These are phyloP conservation scores for Hipparchia semele DNA, from an alignment of 2,888 invertebrate genomes.

Conservation along the genomic window DNA sequence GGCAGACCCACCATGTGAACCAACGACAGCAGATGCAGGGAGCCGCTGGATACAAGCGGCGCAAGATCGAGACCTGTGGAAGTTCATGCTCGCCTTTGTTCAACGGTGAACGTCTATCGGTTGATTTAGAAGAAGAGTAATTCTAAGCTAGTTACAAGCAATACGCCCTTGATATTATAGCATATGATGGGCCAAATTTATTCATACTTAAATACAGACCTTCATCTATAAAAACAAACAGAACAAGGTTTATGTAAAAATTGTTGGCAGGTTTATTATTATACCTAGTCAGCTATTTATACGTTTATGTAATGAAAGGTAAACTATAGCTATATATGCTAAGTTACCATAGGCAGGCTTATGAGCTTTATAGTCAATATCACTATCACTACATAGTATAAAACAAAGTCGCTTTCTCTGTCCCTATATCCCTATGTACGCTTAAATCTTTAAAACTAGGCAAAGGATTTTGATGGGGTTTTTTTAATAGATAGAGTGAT, in stretches of 20 bases:
- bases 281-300: neutral
- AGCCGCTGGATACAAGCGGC: too few species aligned
- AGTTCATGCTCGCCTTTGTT: neutral
- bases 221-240: constrained; percentile 25
- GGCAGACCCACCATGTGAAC: too few species aligned
- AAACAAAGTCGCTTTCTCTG: too few species aligned
- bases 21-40: too few species aligned
- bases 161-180: neutral
- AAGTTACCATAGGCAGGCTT: too few species aligned
- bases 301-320: too few species aligned
- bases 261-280: neutral
- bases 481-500: too few species aligned
- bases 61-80: neutral
- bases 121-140: neutral
- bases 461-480: too few species aligned
- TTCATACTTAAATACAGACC: constrained; percentile 16
- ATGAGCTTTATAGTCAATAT: too few species aligned
- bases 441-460: too few species aligned
- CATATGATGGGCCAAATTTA: neutral
- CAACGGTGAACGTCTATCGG: neutral
- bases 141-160: neutral
- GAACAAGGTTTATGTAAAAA: constrained; percentile 24
- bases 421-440: too few species aligned
- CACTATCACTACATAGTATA: too few species aligned
- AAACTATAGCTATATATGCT: neutral